Percentiles rank a stretch among this genome's conserved stretches.
Evolutionary conservation across 2,113 vertebrate genomes (phyloP).

Genomic region (Rhinichthys klamathensis): DNA sequence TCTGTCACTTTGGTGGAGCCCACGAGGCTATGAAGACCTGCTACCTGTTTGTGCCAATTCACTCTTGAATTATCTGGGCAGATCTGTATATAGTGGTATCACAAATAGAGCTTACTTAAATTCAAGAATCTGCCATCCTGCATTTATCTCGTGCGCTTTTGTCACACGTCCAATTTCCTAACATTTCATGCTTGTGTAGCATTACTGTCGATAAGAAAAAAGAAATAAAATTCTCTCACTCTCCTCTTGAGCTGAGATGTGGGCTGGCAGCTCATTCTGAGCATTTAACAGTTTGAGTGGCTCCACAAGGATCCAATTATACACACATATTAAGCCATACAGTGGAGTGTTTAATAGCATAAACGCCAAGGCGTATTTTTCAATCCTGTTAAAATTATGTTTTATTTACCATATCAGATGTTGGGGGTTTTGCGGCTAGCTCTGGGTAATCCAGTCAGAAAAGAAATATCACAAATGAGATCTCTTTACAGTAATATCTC

Average conservation of each 20-base stretch:
- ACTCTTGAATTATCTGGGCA: not conserved
- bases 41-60: not conserved
- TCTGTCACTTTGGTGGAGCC: conserved; percentile 24
- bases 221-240: not conserved
- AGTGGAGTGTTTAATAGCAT: conserved; percentile 37
- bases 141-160: not conserved
- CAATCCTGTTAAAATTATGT: conserved; percentile 25
- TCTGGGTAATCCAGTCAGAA: not conserved
- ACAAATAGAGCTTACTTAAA: not conserved
- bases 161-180: not conserved
- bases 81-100: not conserved
- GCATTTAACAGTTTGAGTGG: conserved; percentile 34
- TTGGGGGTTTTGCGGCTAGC: not conserved
- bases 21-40: not conserved
- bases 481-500: not conserved
- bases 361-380: conserved; percentile 22
- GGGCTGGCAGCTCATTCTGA: conserved; percentile 29
- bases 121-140: not conserved
- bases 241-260: conserved; percentile 30
- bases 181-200: not conserved
- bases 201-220: not conserved
- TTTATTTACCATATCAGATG: conserved; percentile 3
- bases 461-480: not conserved
- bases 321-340: conserved; percentile 43
- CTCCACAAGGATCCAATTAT: conserved; percentile 48